Evolutionary conservation across 2,888 invertebrate genomes (phyloP).

Genomic region (Aspidiotus rigidus): DNA sequence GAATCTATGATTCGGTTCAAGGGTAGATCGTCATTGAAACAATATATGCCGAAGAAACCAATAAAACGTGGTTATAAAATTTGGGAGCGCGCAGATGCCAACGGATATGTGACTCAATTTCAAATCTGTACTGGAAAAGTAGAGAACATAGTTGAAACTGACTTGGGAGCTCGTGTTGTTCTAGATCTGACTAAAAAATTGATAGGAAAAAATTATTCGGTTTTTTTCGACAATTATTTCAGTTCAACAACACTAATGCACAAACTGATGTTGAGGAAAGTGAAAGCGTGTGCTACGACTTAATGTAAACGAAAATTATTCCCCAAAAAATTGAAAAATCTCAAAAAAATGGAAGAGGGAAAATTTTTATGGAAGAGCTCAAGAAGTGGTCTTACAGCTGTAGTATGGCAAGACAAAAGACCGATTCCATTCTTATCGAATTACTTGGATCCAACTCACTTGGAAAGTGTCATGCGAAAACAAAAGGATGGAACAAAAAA

Average conservation of each 20-base stretch:
- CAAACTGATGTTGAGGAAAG: background rate
- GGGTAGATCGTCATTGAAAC: conserved; percentile 12
- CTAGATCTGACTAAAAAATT: background rate
- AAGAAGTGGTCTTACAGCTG: background rate
- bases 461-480: background rate
- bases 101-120: conserved; percentile 17
- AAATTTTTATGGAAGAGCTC: background rate
- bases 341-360: background rate
- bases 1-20: conserved; percentile 35
- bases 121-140: conserved; percentile 31
- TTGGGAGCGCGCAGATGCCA: conserved; percentile 33
- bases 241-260: background rate
- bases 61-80: conserved; percentile 35
- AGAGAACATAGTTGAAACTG: conserved; percentile 34
- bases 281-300: background rate
- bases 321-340: background rate
- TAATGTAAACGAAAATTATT: background rate
- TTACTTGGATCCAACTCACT: background rate
- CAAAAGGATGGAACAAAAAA: background rate
- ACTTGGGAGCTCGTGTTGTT: conserved; percentile 35
- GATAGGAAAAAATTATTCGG: background rate
- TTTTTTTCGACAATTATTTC: too few relatives aligned
- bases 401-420: background rate
- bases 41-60: conserved; percentile 34
- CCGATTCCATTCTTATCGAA: background rate